A percentile compares a stretch with the other conserved stretches of the same genome.
Conservation (phyloP, 2,113 vertebrate genomes). For the Otocyon megalotis region DNA sequence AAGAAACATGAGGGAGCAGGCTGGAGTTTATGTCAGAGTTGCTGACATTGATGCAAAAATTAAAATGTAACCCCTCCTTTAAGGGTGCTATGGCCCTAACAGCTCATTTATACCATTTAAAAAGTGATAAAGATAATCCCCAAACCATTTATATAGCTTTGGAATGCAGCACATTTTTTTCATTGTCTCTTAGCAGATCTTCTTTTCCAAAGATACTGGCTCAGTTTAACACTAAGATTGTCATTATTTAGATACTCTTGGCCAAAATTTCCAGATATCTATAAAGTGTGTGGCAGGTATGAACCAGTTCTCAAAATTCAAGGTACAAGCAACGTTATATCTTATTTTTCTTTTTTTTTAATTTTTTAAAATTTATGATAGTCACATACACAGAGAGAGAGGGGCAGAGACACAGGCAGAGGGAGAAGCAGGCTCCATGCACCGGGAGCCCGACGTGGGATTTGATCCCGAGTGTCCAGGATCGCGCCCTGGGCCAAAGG, state of each 20-base stretch:
- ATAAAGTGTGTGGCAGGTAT: neutral
- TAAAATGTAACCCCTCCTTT: neutral
- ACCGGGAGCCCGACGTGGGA: too few relatives aligned
- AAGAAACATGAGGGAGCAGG: neutral
- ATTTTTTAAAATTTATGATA: too few relatives aligned
- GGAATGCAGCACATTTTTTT: neutral
- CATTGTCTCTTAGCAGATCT: neutral
- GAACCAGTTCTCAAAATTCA: constrained; percentile 35
- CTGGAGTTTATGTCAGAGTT: neutral
- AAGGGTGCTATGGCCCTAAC: neutral
- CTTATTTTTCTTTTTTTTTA: too few relatives aligned
- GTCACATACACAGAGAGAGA: too few relatives aligned
- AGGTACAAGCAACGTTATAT: neutral
- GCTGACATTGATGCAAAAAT: neutral
- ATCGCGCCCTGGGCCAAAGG: too few relatives aligned
- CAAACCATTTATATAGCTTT: neutral
- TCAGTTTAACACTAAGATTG: constrained; percentile 13
- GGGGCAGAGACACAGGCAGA: too few relatives aligned
- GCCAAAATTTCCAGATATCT: neutral
- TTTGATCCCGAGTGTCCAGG: too few relatives aligned
- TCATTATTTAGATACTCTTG: constrained; percentile 1
- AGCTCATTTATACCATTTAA: neutral
- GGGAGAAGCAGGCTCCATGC: too few relatives aligned
- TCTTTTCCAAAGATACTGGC: neutral
- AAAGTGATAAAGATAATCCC: neutral